phyloP scores from a whole-genome alignment of 2,797 vertebrate species.

The Chaetophractus vellerosus region DNA sequence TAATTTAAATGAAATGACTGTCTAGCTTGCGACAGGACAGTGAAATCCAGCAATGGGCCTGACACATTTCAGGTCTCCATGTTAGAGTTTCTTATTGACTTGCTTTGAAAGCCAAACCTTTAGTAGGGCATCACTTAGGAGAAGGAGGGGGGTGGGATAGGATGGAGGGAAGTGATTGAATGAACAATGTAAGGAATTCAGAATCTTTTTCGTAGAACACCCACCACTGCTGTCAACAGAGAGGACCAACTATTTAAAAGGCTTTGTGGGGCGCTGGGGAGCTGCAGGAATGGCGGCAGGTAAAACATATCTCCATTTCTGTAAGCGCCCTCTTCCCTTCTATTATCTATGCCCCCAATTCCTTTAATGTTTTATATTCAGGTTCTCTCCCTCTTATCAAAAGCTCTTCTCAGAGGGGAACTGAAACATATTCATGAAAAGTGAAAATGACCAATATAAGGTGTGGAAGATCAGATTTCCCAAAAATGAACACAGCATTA shows the following conservation, averaged over 20 bases:
- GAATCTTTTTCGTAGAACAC: background rate
- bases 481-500: background rate
- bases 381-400: background rate
- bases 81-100: background rate
- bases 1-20: background rate
- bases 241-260: background rate
- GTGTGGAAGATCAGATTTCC: background rate
- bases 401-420: background rate
- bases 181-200: background rate
- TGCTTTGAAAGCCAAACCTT: background rate
- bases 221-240: background rate
- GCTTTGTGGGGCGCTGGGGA: background rate
- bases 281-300: no score
- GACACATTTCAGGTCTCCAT: background rate
- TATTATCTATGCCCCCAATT: background rate
- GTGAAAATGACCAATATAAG: background rate
- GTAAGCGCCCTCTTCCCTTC: background rate
- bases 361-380: background rate
- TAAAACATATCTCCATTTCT: background rate
- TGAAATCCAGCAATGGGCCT: background rate
- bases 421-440: background rate
- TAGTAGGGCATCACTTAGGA: background rate
- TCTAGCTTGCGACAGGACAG: background rate
- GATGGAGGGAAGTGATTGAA: background rate
- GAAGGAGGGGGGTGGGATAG: background rate